Percentiles rank a stretch among this genome's conserved stretches.
Evolutionary conservation across 1,140 invertebrate genomes (phyloP).

Genomic region (Lithobius niger): DNA sequence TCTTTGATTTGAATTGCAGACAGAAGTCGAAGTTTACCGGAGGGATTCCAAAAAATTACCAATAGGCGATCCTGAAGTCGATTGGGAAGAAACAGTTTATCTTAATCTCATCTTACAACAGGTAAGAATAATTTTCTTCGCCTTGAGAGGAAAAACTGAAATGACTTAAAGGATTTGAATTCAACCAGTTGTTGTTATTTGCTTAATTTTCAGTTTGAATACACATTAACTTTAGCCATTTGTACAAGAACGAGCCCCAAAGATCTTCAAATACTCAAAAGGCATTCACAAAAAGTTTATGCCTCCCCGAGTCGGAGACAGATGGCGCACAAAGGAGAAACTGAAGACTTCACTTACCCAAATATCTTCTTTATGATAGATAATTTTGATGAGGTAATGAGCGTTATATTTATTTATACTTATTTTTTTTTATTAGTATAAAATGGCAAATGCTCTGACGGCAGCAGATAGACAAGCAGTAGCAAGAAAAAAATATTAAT

Average conservation of each 20-base stretch:
- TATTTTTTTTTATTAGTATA: no score
- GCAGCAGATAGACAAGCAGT: no score
- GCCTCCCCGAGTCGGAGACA: constrained; percentile 86
- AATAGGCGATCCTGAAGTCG: constrained; percentile 83
- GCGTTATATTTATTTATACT: constrained; percentile 5
- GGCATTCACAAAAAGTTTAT: constrained; percentile 90
- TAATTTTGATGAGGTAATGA: constrained; percentile 88
- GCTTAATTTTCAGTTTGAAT: constrained; percentile 56
- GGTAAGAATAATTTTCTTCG: constrained; percentile 26
- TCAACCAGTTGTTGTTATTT: constrained; percentile 3
- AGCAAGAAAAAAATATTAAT: neutral
- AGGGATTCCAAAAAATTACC: constrained; percentile 93
- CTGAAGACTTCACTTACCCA: constrained; percentile 97
- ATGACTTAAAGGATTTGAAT: neutral
- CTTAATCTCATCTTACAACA: constrained; percentile 97
- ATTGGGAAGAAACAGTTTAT: constrained; percentile 99
- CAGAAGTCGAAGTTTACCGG: constrained; percentile 85
- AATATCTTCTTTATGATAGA: constrained; percentile 99
- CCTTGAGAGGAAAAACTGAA: no score
- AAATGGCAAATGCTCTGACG: no score
- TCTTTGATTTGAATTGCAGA: constrained; percentile 40
- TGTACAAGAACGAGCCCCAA: constrained; percentile 94
- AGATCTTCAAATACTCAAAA: constrained; percentile 83
- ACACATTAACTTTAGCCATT: constrained; percentile 89
- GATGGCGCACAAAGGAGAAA: constrained; percentile 96